These are phyloP conservation scores for Caloenas nicobarica DNA, from an alignment of 2,113 vertebrate genomes.

Conservation along the genomic window DNA sequence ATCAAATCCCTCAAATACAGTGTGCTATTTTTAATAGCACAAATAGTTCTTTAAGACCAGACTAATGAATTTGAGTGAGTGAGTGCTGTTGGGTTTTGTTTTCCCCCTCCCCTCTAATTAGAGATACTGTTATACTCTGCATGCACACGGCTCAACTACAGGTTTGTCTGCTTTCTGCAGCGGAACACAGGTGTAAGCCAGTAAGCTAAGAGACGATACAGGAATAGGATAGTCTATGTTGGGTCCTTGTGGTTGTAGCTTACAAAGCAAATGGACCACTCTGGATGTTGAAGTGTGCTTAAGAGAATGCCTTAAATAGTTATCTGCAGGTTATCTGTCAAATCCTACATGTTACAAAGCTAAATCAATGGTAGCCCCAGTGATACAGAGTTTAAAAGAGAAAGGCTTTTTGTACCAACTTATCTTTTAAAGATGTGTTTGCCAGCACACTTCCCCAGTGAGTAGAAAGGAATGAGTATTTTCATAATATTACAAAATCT, in stretches of 20 bases:
- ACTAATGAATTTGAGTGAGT: background rate
- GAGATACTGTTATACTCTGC: background rate
- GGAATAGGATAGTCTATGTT: background rate
- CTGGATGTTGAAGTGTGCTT: background rate
- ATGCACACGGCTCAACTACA: rapidly evolving
- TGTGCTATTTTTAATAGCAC: background rate
- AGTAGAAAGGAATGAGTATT: background rate
- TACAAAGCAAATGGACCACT: background rate
- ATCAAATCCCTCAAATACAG: background rate
- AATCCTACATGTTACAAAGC: background rate
- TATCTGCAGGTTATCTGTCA: background rate
- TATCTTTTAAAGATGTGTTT: background rate
- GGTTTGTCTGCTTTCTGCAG: background rate
- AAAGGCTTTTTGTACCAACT: background rate
- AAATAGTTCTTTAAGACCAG: background rate
- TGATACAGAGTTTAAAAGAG: background rate
- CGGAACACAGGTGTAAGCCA: background rate
- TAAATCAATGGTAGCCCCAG: background rate
- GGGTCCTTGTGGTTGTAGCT: background rate
- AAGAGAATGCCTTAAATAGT: background rate
- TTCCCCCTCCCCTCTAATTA: rapidly evolving
- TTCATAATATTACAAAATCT: constrained; percentile 3
- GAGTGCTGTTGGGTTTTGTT: background rate
- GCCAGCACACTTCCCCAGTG: background rate
- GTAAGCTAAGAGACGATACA: rapidly evolving